Percentiles rank a stretch among this genome's conserved stretches.
phyloP scores from a whole-genome alignment of 2,888 invertebrate genomes.

The Meta bourneti region DNA sequence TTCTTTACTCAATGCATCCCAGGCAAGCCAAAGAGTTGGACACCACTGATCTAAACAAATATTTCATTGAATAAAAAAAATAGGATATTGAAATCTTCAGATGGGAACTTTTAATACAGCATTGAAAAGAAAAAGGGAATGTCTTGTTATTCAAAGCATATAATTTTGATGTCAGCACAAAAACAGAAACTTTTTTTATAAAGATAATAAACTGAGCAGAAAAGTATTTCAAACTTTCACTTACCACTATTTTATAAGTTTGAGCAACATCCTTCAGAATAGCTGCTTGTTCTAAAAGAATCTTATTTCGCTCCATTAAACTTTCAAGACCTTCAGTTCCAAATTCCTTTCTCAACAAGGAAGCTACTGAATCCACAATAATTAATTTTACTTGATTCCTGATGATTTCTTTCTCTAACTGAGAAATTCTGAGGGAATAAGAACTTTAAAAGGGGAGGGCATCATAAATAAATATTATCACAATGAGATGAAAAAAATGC shows the following conservation, averaged over 20 bases:
- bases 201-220: too few species aligned
- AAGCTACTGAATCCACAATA: constrained; percentile 69
- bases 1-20: too few species aligned
- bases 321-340: constrained; percentile 43
- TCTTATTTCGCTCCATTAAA: constrained; percentile 58
- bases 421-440: constrained; percentile 41
- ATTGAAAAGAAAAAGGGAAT: background rate
- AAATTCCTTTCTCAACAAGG: constrained; percentile 67
- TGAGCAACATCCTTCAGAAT: constrained; percentile 64
- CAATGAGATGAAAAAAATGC: too few species aligned
- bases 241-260: constrained; percentile 68
- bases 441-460: background rate
- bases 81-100: background rate
- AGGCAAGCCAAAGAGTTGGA: too few species aligned
- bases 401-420: constrained; percentile 60
- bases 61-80: background rate
- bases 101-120: background rate
- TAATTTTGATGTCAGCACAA: too few species aligned
- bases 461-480: constrained; percentile 25
- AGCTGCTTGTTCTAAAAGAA: constrained; percentile 57
- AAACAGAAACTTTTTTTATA: too few species aligned
- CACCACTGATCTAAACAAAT: background rate
- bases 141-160: too few species aligned
- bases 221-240: background rate
- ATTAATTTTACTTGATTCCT: constrained; percentile 56